Conservation (phyloP, 37 sponge, comb jelly and placozoan genomes). For the Aplysina aerophoba region DNA sequence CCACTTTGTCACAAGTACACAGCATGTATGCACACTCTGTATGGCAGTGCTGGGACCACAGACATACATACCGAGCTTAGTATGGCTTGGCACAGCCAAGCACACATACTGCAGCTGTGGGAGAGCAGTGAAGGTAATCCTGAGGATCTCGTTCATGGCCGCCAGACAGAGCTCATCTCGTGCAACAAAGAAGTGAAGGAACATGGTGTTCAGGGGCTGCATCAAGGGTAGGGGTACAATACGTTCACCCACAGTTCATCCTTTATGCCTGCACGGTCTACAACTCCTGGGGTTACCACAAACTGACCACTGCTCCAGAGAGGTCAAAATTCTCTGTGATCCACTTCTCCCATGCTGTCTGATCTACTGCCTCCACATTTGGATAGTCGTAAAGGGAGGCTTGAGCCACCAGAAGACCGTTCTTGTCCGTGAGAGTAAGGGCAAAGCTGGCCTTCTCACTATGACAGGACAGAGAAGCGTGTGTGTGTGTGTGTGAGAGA, state of each 20-base stretch:
- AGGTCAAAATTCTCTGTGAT: conserved; percentile 43
- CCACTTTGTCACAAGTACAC: neutral
- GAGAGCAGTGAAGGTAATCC: conserved; percentile 70
- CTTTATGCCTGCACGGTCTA: neutral
- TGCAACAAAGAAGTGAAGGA: conserved; percentile 85
- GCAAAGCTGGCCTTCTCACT: conserved; percentile 89
- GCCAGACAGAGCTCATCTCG: conserved; percentile 68
- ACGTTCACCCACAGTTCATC: too few species aligned
- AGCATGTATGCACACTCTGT: neutral
- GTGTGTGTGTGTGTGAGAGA: too few species aligned
- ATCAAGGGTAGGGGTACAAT: neutral
- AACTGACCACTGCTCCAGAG: conserved; percentile 59
- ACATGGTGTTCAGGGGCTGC: conserved; percentile 91
- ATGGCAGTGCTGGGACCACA: neutral
- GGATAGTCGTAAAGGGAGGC: conserved; percentile 85
- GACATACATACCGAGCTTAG: conserved; percentile 57
- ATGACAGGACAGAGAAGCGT: neutral
- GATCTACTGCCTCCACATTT: conserved; percentile 24
- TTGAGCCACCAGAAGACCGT: conserved; percentile 67
- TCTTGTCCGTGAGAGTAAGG: conserved; percentile 68
- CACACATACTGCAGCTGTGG: conserved; percentile 76
- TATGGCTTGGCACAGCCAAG: conserved; percentile 31
- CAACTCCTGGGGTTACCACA: neutral
- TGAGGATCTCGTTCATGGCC: conserved; percentile 74
- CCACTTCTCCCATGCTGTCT: conserved; percentile 75